Base-by-base conservation (phyloP, 2,797 vertebrate genomes). In the Sandelia bainsii region DNA sequence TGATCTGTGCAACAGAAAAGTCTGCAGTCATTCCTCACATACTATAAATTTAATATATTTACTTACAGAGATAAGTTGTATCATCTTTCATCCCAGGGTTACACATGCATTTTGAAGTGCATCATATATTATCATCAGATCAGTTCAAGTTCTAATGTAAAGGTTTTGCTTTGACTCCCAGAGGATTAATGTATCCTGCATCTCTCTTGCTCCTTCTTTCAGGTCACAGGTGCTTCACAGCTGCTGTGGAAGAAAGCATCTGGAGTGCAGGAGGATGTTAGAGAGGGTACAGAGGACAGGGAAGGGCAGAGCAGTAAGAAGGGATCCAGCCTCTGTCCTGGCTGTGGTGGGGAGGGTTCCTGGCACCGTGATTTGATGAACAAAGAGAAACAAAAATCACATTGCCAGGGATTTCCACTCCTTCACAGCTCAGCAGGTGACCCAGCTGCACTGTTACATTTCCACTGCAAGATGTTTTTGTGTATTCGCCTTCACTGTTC, bases 331-430 rank as follows among this genome's bases (percentile, higher is more conserved):
- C 29, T 72, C 75, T 75, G 72, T 56, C 79, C 66, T 64, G 44
- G 92, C 93, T 93, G 93, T 91, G 93, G 86, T 85, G 91, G 94
- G 92, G 93, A 91, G 95, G 95, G 95, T 96, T 95, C 95, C 94
- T 96, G 95, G 94, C 93, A 94, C 91, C 91, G 95, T 96, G 95
- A 96, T 96, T 96, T 96, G 92, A 92, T 95, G 89, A 91, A 94
- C 86, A 93, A 92, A 93, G 88, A 91, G 80, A 93, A 93, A 93
- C 88, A 81, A 94, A 96, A 96, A 96, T 96, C 95, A 96, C 95
- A 96, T 96, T 96, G 95, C 95, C 95, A 96, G 95, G 95, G 95
- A 96, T 96, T 96, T 95, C 95, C 95, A 95, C 94, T 90, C 91
- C 90, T 90, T 89, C 89, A 93, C 91, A 90, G 94, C 84, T 88